Base-by-base conservation (phyloP, 2,113 vertebrate genomes). In the Chaetorhynchus papuensis region DNA sequence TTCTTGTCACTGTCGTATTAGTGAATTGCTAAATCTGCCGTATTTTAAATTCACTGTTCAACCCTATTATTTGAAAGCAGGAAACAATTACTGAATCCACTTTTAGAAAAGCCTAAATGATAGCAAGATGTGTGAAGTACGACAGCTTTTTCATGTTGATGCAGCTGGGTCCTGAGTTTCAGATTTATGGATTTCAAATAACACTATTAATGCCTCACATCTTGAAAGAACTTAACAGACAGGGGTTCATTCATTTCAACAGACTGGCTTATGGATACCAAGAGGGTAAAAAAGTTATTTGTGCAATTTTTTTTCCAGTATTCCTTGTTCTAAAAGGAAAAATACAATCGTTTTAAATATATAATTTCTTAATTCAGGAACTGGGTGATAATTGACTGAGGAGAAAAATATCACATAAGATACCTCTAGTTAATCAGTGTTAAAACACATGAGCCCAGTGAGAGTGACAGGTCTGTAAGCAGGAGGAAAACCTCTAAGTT, bases 71-170 rank as follows among this genome's bases (percentile, higher is more conserved):
- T 84, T 85, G 74, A 77, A 92, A 93, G 39, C 45, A 85, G 78
- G 63, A 93, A 80, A 79, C 37, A 89, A 85, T 91, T 89, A 92
- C 49, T 76, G n/a, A 65, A 82, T 89, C 90, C 59, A n/a, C 27
- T 75, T 92, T 79, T 70, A 85, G 78, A 89, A 82, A 54, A 35
- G 45, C 6, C 23, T 42, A 60, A 74, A 87, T 60, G 57, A 79
- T 19, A 92, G 77, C 16, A 93, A 28, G 50, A 64, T 27, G 27
- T 56, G 45, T 22, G 19, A 84, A 61, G 24, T 20, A 56, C 0
- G 1, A 47, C 60, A 83, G n/a, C 18, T 72, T 93, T 90, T 87
- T 72, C 59, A 61, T 54, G 42, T 27, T 83, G 66, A 61, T 72
- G 45, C 53, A 91, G 65, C 75, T 79, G 66, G 24, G 42, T 61